Evolutionary conservation across 2,797 vertebrate species (phyloP).

Genomic region (Ammospiza maritima): DNA sequence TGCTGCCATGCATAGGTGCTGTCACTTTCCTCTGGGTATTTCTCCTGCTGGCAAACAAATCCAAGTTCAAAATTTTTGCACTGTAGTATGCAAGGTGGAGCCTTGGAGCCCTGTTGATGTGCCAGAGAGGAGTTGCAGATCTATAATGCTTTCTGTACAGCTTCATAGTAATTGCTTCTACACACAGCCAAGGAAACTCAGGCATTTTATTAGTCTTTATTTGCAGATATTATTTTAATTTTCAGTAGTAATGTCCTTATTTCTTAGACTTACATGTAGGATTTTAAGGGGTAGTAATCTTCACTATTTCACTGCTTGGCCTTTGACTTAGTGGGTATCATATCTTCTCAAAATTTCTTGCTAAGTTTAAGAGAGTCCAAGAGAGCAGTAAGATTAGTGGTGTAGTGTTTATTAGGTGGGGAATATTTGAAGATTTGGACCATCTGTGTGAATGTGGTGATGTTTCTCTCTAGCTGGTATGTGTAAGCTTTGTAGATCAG

Average conservation of each 20-base stretch:
- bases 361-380: neutral
- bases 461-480: neutral
- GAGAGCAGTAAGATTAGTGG: neutral
- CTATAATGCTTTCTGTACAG: neutral
- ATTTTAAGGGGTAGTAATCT: neutral
- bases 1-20: neutral
- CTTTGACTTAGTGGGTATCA: rapidly evolving
- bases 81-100: neutral
- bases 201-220: neutral
- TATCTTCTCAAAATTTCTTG: neutral
- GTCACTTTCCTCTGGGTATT: neutral
- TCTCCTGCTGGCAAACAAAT: neutral
- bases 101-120: neutral
- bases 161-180: neutral
- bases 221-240: neutral
- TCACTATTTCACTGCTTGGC: neutral
- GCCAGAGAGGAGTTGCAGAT: neutral
- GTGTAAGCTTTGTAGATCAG: neutral
- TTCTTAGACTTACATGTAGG: neutral
- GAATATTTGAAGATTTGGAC: neutral
- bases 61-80: neutral
- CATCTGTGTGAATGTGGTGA: neutral
- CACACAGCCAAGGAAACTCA: too few species aligned
- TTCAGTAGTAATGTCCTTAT: neutral
- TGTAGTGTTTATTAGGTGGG: neutral